Conservation (phyloP, 1,140 invertebrate genomes). For the Solenopsis invicta region DNA sequence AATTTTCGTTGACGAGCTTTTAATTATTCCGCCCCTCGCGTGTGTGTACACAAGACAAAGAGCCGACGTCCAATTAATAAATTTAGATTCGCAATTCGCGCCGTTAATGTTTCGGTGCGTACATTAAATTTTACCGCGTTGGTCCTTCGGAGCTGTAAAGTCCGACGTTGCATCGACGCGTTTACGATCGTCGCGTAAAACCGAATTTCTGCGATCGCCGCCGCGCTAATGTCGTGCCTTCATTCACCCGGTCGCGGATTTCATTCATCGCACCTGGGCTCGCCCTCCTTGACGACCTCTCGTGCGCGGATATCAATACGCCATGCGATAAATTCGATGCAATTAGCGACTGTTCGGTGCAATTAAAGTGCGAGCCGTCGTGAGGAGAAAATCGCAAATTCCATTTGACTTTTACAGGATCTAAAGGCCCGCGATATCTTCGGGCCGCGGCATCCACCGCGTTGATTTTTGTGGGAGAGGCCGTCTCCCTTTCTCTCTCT, state of each 20-base stretch:
- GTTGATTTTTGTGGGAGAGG: conserved; percentile 44
- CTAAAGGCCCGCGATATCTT: conserved; percentile 53
- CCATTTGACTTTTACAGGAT: conserved; percentile 34
- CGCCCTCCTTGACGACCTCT: conserved; percentile 8
- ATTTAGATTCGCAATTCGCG: neutral
- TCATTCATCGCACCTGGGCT: conserved; percentile 49
- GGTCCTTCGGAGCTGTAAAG: neutral
- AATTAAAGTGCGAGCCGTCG: conserved; percentile 42
- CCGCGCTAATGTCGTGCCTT: conserved; percentile 32
- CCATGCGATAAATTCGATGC: conserved; percentile 30
- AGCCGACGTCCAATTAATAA: conserved; percentile 23
- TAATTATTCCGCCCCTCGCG: neutral
- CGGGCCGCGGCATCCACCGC: conserved; percentile 24
- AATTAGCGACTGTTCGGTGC: conserved; percentile 36
- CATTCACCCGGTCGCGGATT: conserved; percentile 46
- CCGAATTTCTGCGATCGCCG: conserved; percentile 31
- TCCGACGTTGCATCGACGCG: conserved; percentile 2
- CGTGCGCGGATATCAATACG: conserved; percentile 33
- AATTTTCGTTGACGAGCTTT: neutral
- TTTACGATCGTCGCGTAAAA: conserved; percentile 35
- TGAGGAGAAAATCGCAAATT: conserved; percentile 16
- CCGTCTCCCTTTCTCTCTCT: neutral
- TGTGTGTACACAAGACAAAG: neutral
- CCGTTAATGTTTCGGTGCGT: conserved; percentile 8
- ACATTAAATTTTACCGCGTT: neutral